Conservation (phyloP, 1,140 invertebrate species). For the Kradibia gibbosae region DNA sequence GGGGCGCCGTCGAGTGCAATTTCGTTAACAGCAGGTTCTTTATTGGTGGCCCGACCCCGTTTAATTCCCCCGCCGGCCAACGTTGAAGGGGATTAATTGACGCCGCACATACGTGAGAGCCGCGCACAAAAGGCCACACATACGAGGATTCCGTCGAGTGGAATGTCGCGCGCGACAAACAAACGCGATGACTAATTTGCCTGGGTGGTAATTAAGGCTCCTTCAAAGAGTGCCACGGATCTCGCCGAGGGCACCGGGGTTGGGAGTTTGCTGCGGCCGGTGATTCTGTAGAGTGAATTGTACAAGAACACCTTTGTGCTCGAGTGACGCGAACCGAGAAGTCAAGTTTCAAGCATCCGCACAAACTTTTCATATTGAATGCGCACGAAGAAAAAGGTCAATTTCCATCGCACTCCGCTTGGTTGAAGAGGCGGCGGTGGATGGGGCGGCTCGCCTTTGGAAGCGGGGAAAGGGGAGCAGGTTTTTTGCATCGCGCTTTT, state of each 20-base stretch:
- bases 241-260: background rate
- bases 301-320: conserved; percentile 14
- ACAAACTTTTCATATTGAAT: conserved; percentile 6
- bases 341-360: conserved; percentile 23
- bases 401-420: too few species aligned
- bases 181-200: conserved; percentile 29
- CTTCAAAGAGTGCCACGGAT: background rate
- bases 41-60: conserved; percentile 29
- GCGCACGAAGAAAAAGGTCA: background rate
- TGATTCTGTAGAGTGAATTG: background rate
- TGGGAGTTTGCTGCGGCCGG: background rate
- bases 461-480: background rate
- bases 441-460: too few species aligned
- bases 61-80: conserved; percentile 15
- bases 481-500: background rate
- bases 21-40: conserved; percentile 48
- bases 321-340: background rate
- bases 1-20: conserved; percentile 35
- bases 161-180: conserved; percentile 21
- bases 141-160: conserved; percentile 5
- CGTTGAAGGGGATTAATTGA: background rate
- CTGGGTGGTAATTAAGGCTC: conserved; percentile 30
- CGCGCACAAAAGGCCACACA: conserved; percentile 22
- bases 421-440: too few species aligned
- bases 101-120: background rate